Conservation (phyloP, 2,113 vertebrate genomes). For the Cheirogaleus medius region DNA sequence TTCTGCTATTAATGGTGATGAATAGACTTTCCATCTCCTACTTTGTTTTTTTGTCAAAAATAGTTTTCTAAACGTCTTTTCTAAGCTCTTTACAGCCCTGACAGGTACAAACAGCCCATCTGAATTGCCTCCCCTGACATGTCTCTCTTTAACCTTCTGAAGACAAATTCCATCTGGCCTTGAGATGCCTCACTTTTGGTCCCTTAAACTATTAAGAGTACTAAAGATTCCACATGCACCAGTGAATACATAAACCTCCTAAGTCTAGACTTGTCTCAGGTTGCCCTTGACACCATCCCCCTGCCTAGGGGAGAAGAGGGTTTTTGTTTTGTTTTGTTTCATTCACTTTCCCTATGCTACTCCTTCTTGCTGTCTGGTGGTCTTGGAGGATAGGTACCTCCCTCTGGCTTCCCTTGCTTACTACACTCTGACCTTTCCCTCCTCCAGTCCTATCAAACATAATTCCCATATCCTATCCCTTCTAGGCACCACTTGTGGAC, state of each 20-base stretch:
- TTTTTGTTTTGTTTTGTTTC: not conserved
- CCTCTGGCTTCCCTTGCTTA: not conserved
- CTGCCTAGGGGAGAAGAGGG: not conserved
- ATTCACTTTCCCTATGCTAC: not conserved
- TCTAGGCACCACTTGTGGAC: not conserved
- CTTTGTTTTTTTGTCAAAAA: constrained; percentile 43
- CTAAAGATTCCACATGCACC: not conserved
- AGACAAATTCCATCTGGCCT: not conserved
- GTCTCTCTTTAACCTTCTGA: constrained; percentile 7
- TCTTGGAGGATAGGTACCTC: not conserved
- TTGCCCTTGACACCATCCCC: not conserved
- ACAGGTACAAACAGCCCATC: not conserved
- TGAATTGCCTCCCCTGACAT: not conserved
- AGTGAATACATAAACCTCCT: not conserved
- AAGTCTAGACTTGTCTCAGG: not conserved
- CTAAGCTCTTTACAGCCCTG: not conserved
- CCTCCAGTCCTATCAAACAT: not conserved
- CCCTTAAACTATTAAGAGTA: not conserved
- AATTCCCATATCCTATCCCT: not conserved
- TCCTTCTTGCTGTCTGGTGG: not conserved
- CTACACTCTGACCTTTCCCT: not conserved
- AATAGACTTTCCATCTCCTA: constrained; percentile 13
- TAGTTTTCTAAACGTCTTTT: constrained; percentile 5
- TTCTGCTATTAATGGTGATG: not conserved
- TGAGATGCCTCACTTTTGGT: not conserved